Evolutionary conservation across 2,888 invertebrate species (phyloP).

Genomic region (Temnothorax rugatulus): DNA sequence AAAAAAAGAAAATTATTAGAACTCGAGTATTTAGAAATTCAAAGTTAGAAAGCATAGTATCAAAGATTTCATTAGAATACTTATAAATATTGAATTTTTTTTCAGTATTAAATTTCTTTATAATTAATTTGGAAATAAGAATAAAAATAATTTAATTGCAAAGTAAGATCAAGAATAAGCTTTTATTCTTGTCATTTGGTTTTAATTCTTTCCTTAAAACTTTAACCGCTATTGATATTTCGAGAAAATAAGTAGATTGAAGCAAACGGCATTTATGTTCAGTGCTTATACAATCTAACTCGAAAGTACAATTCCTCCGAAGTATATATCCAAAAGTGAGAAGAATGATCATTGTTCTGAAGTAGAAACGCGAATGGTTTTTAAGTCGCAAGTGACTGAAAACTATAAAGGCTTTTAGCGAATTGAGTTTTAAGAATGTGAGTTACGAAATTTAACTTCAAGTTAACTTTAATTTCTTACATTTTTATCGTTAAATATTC

Average conservation of each 20-base stretch:
- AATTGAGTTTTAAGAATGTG: conserved; percentile 12
- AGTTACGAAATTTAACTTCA: background rate
- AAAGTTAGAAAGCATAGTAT: background rate
- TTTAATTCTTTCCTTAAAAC: background rate
- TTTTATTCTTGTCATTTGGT: background rate
- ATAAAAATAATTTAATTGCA: background rate
- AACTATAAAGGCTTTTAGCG: background rate
- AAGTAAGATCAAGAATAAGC: background rate
- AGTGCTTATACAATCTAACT: background rate
- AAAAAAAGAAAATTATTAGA: background rate
- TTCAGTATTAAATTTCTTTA: background rate
- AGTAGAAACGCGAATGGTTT: background rate
- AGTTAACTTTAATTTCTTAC: background rate
- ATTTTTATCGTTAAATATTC: background rate
- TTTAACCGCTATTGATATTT: conserved; percentile 9
- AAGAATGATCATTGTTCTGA: conserved; percentile 20
- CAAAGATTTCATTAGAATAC: background rate
- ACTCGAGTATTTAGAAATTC: background rate
- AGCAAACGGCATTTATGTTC: background rate
- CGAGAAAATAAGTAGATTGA: conserved; percentile 1
- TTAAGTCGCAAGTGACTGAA: background rate
- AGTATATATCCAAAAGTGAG: conserved; percentile 7
- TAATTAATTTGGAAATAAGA: conserved; percentile 1
- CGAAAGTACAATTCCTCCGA: background rate
- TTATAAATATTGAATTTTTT: background rate